Evolutionary conservation across 2,113 vertebrate species (phyloP), one percentile per base, ranked within the genome.

Genomic region (Setophaga petechia): DNA sequence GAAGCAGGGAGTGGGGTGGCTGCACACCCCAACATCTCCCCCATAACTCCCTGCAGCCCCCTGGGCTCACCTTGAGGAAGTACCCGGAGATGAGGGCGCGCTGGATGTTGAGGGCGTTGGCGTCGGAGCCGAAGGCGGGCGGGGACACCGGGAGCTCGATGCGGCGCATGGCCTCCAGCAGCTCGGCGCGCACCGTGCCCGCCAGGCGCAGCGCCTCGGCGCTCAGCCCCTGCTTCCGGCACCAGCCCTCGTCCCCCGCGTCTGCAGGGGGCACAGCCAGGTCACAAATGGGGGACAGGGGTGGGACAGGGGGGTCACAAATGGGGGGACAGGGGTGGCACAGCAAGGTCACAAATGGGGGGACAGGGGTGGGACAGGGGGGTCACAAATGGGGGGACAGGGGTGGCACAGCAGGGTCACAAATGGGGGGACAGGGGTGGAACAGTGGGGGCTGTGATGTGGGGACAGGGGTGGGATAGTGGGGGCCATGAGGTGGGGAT

Each of bases 61-160:
- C 57, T 1, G 11, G 1, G 37, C 94, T 19, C 82, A 99, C 99
- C 98, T 99, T 98, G 85, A 99, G 99, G 96, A 99, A 99, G 97
- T 99, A 99, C 16, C 99, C 99, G 0, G 99, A 99, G 97, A 99
- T 97, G 94, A 99, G 98, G 0, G 99, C 99, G n/a, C 98, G 98
- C 96, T 99, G 99, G 93, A 99, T 98, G 68, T 99, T 98, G 13
- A 97, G 98, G 90, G 98, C 89, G 79, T 99, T 99, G 98, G 98
- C 97, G 21, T 99, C 98, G 2, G 98, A 98, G 83, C 99, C 99
- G 5, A 99, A 99, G 44, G 98, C 98, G 0, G 99, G 98, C 0
- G 98, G 98, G 1, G 99, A 99, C 43, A 99, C 89, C 0, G 99
- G 99, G 75, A 99, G 98, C 95, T 99, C 99, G 27, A 99, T 99